Evolutionary conservation across 2,113 vertebrate genomes (phyloP).

Genomic region (Plecotus auritus): DNA sequence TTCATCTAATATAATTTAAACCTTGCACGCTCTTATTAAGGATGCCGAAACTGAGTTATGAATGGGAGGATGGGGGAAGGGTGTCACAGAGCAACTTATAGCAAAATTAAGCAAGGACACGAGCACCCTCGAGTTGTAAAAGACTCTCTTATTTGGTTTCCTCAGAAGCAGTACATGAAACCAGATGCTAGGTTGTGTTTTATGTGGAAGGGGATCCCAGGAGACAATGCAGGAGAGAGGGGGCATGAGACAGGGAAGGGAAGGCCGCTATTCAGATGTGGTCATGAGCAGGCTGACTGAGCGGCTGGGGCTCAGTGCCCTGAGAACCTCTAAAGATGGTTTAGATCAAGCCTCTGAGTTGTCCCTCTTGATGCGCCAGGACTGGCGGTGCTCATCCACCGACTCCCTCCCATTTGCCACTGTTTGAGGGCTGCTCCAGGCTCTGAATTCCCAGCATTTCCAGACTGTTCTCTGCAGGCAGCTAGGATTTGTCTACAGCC

Average conservation of each 20-base stretch:
- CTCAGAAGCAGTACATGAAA: neutral
- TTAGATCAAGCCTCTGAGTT: neutral
- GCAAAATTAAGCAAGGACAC: neutral
- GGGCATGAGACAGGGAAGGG: neutral
- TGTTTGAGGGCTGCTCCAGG: neutral
- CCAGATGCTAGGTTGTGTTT: neutral
- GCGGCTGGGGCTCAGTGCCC: neutral
- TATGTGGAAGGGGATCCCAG: neutral
- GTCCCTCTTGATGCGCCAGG: neutral
- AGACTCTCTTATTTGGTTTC: neutral
- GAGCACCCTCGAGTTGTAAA: neutral
- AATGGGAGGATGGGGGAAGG: rapidly evolving
- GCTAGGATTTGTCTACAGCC: neutral
- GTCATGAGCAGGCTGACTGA: neutral
- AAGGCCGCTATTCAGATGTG: no score
- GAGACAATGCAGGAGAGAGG: no score
- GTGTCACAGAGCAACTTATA: neutral
- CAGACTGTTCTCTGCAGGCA: neutral
- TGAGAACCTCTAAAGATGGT: neutral
- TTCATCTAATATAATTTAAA: neutral
- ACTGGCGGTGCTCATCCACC: neutral
- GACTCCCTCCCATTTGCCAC: neutral
- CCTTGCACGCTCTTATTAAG: neutral
- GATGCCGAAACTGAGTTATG: neutral
- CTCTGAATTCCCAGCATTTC: neutral